A percentile compares a stretch with the other conserved stretches of the same genome.
Conservation (phyloP, 2,888 invertebrate species). For the Drosophila kanekoi region DNA sequence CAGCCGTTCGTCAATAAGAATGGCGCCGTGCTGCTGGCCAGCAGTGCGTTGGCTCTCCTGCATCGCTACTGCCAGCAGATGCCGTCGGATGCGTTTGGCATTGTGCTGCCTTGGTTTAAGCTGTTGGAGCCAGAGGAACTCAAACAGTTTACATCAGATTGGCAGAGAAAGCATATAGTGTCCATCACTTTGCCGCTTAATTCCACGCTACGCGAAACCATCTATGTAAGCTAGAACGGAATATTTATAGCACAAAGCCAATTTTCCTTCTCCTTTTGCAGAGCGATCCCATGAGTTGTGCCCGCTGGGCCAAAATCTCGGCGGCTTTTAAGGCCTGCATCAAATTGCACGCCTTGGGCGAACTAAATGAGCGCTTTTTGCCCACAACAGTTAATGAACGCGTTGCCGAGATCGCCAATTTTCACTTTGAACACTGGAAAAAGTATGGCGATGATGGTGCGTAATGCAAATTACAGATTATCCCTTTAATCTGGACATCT, state of each 20-base stretch:
- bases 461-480: constrained; percentile 18
- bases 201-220: constrained; percentile 89
- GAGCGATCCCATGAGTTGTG: constrained; percentile 87
- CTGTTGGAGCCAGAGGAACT: constrained; percentile 60
- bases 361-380: constrained; percentile 90
- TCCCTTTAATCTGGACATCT: no score
- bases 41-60: constrained; percentile 85
- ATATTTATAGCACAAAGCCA: not conserved
- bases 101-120: constrained; percentile 85
- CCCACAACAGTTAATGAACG: constrained; percentile 86
- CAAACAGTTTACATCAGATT: rapidly evolving
- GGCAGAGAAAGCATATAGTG: constrained; percentile 39
- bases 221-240: constrained; percentile 87
- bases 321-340: constrained; percentile 92
- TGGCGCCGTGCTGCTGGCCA: constrained; percentile 75
- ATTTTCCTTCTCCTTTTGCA: constrained; percentile 73
- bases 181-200: constrained; percentile 91
- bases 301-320: constrained; percentile 91
- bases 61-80: constrained; percentile 93
- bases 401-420: constrained; percentile 79
- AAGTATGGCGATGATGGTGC: constrained; percentile 74
- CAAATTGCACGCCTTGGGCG: constrained; percentile 89
- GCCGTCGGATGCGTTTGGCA: constrained; percentile 92
- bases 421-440: constrained; percentile 89
- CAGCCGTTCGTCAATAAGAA: constrained; percentile 66